Evolutionary conservation across 1,140 invertebrate genomes (phyloP).

Genomic region (Trichonephila clavata): DNA sequence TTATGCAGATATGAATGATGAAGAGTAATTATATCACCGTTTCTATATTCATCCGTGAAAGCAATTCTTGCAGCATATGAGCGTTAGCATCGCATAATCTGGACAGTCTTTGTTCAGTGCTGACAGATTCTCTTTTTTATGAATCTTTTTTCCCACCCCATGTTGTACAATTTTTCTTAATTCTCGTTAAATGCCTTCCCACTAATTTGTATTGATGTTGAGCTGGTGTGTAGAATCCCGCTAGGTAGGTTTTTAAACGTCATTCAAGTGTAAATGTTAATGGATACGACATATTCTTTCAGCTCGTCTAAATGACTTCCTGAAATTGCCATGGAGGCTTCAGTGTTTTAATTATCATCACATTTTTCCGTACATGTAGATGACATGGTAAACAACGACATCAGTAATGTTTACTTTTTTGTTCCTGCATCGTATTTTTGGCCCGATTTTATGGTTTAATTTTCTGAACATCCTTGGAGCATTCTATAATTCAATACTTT

Average conservation of each 20-base stretch:
- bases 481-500: too few relatives aligned
- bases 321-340: not conserved
- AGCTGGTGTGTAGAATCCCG: not conserved
- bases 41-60: not conserved
- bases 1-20: not conserved
- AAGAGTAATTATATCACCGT: not conserved
- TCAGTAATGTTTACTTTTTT: too few relatives aligned
- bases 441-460: too few relatives aligned
- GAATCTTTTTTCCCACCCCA: not conserved
- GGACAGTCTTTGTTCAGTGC: not conserved
- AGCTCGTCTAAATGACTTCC: not conserved
- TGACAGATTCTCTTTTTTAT: not conserved
- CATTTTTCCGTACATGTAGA: not conserved
- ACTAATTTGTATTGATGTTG: slow-evolving; percentile 4
- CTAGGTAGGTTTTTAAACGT: not conserved
- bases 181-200: not conserved
- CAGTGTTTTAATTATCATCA: not conserved
- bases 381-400: too few relatives aligned
- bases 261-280: slow-evolving; percentile 8
- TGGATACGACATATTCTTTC: not conserved
- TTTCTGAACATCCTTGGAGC: too few relatives aligned
- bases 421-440: too few relatives aligned
- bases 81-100: not conserved
- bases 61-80: not conserved
- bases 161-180: not conserved